phyloP scores from a whole-genome alignment of 2,888 invertebrate genomes.

The Dorcus hopei region DNA sequence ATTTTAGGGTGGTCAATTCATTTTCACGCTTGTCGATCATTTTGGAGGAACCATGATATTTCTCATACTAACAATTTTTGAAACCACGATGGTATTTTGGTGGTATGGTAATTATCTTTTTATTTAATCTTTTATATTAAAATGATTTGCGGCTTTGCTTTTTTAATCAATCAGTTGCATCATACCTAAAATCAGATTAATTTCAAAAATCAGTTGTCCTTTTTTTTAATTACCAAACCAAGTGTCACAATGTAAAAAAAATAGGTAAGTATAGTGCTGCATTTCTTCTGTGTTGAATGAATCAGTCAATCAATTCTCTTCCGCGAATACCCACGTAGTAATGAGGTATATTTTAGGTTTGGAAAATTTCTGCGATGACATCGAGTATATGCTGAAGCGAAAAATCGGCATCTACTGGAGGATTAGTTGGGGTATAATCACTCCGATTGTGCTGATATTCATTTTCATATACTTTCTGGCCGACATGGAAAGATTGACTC shows the following conservation, averaged over 20 bases:
- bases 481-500: conserved; percentile 59
- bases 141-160: no score
- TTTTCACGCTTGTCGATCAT: conserved; percentile 58
- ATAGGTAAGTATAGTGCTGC: background rate
- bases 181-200: no score
- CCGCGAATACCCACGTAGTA: background rate
- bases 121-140: background rate
- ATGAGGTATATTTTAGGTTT: conserved; percentile 49
- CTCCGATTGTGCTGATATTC: conserved; percentile 66
- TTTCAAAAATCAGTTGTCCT: no score
- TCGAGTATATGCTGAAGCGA: conserved; percentile 76
- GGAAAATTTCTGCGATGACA: conserved; percentile 65
- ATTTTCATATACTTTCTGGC: conserved; percentile 70
- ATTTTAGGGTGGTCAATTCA: conserved; percentile 59
- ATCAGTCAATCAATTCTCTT: background rate
- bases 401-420: conserved; percentile 75
- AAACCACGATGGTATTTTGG: conserved; percentile 57
- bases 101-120: conserved; percentile 54
- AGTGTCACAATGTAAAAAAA: no score
- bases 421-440: conserved; percentile 72
- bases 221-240: no score
- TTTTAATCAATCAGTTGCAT: no score
- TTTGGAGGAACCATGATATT: conserved; percentile 62
- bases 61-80: conserved; percentile 57
- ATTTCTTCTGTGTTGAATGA: background rate